Percentiles rank a stretch among this genome's conserved stretches.
Conservation (phyloP, 2,888 invertebrate genomes). For the Eristalinus aeneus region DNA sequence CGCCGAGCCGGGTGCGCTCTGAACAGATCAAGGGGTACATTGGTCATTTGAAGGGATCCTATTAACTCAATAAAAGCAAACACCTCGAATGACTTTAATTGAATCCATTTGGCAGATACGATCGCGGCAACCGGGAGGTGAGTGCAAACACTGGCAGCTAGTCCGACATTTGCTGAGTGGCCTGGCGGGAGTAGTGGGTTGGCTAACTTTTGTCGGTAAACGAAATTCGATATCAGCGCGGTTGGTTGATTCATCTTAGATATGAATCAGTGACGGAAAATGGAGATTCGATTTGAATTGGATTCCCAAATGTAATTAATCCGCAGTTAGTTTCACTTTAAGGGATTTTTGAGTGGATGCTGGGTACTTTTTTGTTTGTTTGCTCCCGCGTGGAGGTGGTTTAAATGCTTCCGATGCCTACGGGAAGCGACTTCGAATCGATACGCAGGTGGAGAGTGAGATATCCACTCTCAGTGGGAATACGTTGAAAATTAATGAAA, state of each 20-base stretch:
- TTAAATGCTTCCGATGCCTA: background rate
- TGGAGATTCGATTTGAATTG: conserved; percentile 56
- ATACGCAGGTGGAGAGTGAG: background rate
- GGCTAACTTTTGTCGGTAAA: background rate
- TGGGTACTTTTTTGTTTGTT: background rate
- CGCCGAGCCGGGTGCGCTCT: background rate
- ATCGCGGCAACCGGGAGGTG: background rate
- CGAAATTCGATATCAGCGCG: conserved; percentile 41
- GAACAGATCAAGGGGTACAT: background rate
- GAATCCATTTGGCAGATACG: conserved; percentile 50
- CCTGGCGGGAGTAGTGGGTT: background rate
- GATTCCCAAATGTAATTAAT: conserved; percentile 62
- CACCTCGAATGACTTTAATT: conserved; percentile 63
- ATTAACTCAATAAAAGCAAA: conserved; percentile 68
- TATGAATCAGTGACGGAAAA: conserved; percentile 27
- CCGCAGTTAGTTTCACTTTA: conserved; percentile 57
- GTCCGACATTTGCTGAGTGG: conserved; percentile 25
- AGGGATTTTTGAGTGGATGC: conserved; percentile 26
- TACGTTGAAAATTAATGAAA: conserved; percentile 50
- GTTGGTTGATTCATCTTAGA: conserved; percentile 21
- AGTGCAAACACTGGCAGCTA: conserved; percentile 14
- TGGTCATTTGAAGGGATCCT: conserved; percentile 59
- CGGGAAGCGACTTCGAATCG: background rate
- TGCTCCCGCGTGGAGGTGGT: background rate
- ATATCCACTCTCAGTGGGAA: conserved; percentile 27